Percentiles rank a stretch among this genome's conserved stretches.
These are phyloP conservation scores for Rachycentron canadum DNA, from an alignment of 2,797 vertebrate species.

Conservation along the genomic window DNA sequence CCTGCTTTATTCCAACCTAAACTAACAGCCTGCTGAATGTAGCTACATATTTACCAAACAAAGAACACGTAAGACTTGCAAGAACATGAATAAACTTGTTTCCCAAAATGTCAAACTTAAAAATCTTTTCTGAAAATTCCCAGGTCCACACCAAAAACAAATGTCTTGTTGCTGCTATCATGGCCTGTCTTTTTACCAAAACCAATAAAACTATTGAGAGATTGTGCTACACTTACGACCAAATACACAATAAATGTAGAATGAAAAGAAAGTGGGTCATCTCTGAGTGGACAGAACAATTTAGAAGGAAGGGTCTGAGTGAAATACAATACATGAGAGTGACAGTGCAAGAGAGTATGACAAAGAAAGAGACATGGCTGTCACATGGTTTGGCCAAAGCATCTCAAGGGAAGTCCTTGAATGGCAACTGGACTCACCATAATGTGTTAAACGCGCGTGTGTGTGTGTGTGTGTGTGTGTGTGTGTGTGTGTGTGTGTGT, in stretches of 20 bases:
- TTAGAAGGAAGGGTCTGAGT: neutral
- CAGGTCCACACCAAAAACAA: too few relatives aligned
- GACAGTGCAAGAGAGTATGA: neutral
- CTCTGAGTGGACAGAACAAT: neutral
- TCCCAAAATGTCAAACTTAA: too few relatives aligned
- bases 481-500: slow-evolving; percentile 3
- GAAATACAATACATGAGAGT: slow-evolving; percentile 3
- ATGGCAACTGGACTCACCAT: slow-evolving; percentile 3
- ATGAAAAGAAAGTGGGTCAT: neutral
- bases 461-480: neutral
- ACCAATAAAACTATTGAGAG: neutral
- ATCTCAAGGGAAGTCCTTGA: slow-evolving; percentile 21
- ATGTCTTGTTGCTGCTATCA: neutral
- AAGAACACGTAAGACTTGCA: neutral
- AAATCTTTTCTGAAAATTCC: neutral
- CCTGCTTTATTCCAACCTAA: neutral
- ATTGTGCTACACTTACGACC: neutral
- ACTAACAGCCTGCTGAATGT: neutral
- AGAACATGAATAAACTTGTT: neutral
- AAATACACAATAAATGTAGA: neutral
- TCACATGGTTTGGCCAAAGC: slow-evolving; percentile 4
- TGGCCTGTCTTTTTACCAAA: neutral
- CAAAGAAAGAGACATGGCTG: neutral
- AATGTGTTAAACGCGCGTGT: neutral
- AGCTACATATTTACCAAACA: neutral